Evolutionary conservation across 2,113 vertebrate species (phyloP).

Genomic region (Elephantulus edwardii): DNA sequence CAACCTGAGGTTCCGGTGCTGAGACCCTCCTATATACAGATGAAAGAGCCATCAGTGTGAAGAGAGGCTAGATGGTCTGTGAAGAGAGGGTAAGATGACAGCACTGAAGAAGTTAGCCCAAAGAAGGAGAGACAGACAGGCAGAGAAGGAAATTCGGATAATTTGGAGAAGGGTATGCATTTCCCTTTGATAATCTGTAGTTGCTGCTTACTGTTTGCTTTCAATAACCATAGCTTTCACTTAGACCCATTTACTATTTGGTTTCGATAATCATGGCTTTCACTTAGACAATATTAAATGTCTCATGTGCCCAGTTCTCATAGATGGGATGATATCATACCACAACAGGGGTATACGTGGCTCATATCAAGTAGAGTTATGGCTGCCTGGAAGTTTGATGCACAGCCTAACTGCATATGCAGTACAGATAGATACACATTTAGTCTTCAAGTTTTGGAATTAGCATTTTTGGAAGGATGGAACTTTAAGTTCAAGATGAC

Average conservation of each 20-base stretch:
- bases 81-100: too few species aligned
- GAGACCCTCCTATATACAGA: background rate
- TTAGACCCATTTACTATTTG: background rate
- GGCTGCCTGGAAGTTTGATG: background rate
- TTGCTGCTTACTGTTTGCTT: background rate
- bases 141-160: too few species aligned
- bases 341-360: background rate
- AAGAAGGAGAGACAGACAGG: background rate
- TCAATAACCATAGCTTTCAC: background rate
- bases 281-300: background rate
- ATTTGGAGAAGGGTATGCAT: background rate
- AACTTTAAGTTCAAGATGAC: background rate
- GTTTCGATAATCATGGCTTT: background rate
- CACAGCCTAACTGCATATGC: background rate
- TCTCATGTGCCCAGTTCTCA: background rate
- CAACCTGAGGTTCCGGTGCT: background rate
- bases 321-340: background rate
- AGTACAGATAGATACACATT: background rate
- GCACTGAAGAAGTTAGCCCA: too few species aligned
- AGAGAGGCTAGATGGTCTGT: background rate
- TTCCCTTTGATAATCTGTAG: background rate
- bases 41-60: background rate
- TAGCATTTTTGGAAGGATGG: constrained; percentile 10
- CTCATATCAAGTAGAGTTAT: background rate
- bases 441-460: too few species aligned